These are phyloP conservation scores for Pelecanus crispus DNA, from an alignment of 2,113 vertebrate genomes.

Conservation along the genomic window DNA sequence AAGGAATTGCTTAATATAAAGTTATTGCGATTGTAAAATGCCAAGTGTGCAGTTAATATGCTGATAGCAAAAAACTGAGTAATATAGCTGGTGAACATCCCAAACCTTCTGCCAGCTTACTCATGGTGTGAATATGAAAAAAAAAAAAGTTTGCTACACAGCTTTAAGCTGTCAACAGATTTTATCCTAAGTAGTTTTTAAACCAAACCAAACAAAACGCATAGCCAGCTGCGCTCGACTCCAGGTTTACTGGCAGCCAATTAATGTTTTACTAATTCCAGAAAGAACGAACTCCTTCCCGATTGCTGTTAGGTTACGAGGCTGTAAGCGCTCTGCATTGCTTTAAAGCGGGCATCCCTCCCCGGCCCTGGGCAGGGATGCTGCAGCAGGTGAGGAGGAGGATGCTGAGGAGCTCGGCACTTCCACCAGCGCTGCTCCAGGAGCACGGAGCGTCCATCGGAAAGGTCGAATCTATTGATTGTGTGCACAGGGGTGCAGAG, in stretches of 20 bases:
- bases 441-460: fast-evolving
- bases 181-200: not conserved
- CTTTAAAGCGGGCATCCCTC: not conserved
- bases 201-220: not conserved
- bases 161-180: not conserved
- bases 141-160: not conserved
- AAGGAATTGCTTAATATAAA: slow-evolving; percentile 37
- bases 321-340: not conserved
- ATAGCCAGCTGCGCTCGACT: not conserved
- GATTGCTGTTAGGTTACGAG: not conserved
- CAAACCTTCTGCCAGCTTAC: slow-evolving; percentile 16
- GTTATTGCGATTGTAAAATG: not conserved
- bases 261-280: not conserved
- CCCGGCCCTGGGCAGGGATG: not conserved
- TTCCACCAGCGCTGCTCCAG: not conserved
- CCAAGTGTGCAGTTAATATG: slow-evolving; percentile 15
- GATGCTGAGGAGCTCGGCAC: not conserved
- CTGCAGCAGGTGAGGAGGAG: not conserved
- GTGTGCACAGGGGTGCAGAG: not conserved
- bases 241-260: not conserved
- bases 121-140: not conserved
- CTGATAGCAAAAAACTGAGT: slow-evolving; percentile 1
- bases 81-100: slow-evolving; percentile 1
- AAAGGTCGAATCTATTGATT: not conserved
- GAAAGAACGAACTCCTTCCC: not conserved